Percentiles rank a stretch among this genome's conserved stretches.
phyloP scores from a whole-genome alignment of 2,888 invertebrate genomes.

The Pecten maximus region DNA sequence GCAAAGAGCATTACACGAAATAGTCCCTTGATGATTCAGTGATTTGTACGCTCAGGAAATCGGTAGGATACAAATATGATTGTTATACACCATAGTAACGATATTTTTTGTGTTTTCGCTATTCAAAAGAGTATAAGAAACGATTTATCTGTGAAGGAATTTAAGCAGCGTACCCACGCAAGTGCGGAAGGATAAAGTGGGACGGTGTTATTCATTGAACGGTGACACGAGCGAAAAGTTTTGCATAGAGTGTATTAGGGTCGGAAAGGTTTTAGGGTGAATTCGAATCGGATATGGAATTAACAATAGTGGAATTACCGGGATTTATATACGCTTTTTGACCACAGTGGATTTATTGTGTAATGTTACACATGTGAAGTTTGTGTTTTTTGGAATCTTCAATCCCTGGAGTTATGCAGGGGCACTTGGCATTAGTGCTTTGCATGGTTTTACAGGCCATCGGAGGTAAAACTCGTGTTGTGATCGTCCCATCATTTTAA shows the following conservation, averaged over 20 bases:
- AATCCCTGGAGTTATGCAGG: constrained; percentile 30
- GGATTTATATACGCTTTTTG: constrained; percentile 24
- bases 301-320: constrained; percentile 24
- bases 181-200: constrained; percentile 44
- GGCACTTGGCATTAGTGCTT: constrained; percentile 30
- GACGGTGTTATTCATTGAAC: constrained; percentile 45
- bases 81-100: background rate
- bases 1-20: constrained; percentile 18
- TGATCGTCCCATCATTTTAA: constrained; percentile 29
- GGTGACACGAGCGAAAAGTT: constrained; percentile 52
- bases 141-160: constrained; percentile 30
- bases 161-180: constrained; percentile 36
- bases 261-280: constrained; percentile 15
- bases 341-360: constrained; percentile 20
- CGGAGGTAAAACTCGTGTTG: constrained; percentile 24
- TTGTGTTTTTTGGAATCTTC: constrained; percentile 28
- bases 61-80: background rate
- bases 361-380: constrained; percentile 30
- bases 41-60: background rate
- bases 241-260: constrained; percentile 40
- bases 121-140: background rate
- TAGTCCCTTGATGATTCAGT: background rate
- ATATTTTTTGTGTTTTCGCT: background rate
- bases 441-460: constrained; percentile 35
- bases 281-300: constrained; percentile 33